phyloP scores from a whole-genome alignment of 2,888 invertebrate genomes.

The Branchipolynoe longqiensis region DNA sequence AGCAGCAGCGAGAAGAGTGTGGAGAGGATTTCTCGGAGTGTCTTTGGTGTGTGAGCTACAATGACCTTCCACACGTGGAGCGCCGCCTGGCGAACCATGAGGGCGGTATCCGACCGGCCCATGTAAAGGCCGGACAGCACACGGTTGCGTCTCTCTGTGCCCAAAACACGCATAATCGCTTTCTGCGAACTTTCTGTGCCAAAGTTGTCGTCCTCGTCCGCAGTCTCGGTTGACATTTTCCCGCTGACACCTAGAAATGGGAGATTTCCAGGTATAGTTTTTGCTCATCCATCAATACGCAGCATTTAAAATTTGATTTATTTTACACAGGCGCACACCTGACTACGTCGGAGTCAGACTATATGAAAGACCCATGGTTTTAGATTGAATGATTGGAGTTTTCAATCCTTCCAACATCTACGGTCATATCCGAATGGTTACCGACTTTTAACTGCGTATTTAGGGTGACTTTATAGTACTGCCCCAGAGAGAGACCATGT shows the following conservation, averaged over 20 bases:
- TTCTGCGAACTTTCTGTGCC: constrained; percentile 88
- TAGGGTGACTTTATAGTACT: too few species aligned
- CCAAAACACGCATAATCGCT: constrained; percentile 86
- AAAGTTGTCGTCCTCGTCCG: constrained; percentile 99
- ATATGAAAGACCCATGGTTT: too few species aligned
- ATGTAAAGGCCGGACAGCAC: constrained; percentile 89
- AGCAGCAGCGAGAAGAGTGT: constrained; percentile 95
- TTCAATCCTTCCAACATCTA: too few species aligned
- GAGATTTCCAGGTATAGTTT: too few species aligned
- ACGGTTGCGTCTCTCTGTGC: constrained; percentile 93
- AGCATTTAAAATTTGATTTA: too few species aligned
- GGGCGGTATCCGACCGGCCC: constrained; percentile 97
- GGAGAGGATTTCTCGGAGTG: constrained; percentile 96
- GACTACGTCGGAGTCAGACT: too few species aligned
- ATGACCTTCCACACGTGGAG: constrained; percentile 99
- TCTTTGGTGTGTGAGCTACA: constrained; percentile 98
- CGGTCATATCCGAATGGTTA: too few species aligned
- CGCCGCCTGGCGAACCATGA: constrained; percentile 98
- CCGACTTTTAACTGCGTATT: too few species aligned
- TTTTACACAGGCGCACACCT: too few species aligned
- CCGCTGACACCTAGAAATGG: constrained; percentile 89
- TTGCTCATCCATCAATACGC: too few species aligned
- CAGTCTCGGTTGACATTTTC: constrained; percentile 99
- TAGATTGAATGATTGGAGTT: too few species aligned
- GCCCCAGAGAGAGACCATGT: too few species aligned